Evolutionary conservation across 2,113 vertebrate species (phyloP).

Genomic region (Tragelaphus buxtoni): DNA sequence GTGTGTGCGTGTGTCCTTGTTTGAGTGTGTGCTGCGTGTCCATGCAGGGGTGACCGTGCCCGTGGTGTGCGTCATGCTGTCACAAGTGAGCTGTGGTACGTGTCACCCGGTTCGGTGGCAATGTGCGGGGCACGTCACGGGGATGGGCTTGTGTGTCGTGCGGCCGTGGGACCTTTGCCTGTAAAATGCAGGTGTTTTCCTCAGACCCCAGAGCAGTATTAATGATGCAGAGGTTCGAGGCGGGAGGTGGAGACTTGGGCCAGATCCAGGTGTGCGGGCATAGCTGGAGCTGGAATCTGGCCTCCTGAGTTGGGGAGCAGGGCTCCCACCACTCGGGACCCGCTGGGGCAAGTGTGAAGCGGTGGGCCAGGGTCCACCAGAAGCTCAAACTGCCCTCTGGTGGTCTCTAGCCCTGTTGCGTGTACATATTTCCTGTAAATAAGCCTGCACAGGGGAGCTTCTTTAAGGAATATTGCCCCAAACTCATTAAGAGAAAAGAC

Average conservation of each 20-base stretch:
- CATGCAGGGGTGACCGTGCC: neutral
- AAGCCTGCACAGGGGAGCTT: neutral
- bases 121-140: neutral
- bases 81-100: neutral
- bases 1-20: neutral
- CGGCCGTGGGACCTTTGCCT: constrained; percentile 7
- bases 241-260: neutral
- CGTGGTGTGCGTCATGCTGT: neutral
- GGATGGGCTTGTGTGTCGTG: neutral
- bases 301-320: neutral
- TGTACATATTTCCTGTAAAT: constrained; percentile 9
- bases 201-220: constrained; percentile 76
- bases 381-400: constrained; percentile 23
- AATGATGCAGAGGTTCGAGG: constrained; percentile 43
- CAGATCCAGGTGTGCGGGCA: constrained; percentile 48
- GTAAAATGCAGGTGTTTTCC: neutral
- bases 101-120: neutral
- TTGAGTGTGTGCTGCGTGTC: neutral
- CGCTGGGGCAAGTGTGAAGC: neutral
- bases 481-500: neutral
- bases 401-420: constrained; percentile 35
- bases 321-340: neutral
- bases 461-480: neutral
- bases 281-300: constrained; percentile 55
- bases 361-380: neutral